phyloP scores from a whole-genome alignment of 1,140 invertebrate genomes.

The Pseudomyrmex sp. region DNA sequence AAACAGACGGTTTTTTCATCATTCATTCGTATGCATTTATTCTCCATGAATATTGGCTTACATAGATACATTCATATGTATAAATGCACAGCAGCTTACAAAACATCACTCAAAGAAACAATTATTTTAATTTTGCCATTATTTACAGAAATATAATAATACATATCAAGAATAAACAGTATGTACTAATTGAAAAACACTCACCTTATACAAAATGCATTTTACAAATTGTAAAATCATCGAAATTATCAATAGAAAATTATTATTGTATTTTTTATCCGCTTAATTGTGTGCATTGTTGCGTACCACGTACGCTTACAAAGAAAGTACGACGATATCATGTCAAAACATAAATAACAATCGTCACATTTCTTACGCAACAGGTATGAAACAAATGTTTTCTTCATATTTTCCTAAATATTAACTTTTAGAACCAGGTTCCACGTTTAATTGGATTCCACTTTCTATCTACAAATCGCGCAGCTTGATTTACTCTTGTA shows the following conservation, averaged over 20 bases:
- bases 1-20: conserved; percentile 17
- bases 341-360: background rate
- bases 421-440: conserved; percentile 5
- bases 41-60: conserved; percentile 12
- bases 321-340: background rate
- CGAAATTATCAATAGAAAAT: background rate
- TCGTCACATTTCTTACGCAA: background rate
- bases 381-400: background rate
- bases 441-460: background rate
- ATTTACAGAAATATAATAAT: conserved; percentile 38
- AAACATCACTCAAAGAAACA: conserved; percentile 9
- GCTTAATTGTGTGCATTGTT: conserved; percentile 1
- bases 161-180: background rate
- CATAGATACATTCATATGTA: conserved; percentile 12
- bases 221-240: background rate
- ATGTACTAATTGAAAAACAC: conserved; percentile 12
- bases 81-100: conserved; percentile 33
- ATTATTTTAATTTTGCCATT: conserved; percentile 4
- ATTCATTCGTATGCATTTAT: background rate
- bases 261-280: conserved; percentile 5
- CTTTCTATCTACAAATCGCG: conserved; percentile 20
- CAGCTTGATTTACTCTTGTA: background rate
- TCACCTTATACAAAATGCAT: conserved; percentile 5
- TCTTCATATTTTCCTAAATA: background rate
- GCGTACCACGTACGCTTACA: background rate